Conservation (phyloP, 1,140 invertebrate species). For the Planococcus citri region DNA sequence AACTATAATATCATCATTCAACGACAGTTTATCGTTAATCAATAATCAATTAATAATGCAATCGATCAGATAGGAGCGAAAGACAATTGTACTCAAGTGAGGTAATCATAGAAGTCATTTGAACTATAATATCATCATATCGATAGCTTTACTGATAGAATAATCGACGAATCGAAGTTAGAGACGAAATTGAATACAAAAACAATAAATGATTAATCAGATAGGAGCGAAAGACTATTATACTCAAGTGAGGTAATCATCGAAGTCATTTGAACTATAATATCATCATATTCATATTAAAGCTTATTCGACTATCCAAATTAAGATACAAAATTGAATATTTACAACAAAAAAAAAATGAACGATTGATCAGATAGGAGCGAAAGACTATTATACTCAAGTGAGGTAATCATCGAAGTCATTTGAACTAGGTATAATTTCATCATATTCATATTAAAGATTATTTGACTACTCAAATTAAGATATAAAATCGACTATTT, state of each 20-base stretch:
- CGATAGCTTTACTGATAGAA: too few relatives aligned
- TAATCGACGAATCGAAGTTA: too few relatives aligned
- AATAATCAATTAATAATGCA: too few relatives aligned
- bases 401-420: neutral
- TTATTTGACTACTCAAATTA: too few relatives aligned
- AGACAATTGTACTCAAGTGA: neutral
- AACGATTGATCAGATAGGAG: neutral
- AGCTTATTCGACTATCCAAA: too few relatives aligned
- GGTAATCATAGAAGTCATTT: neutral
- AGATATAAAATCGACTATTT: too few relatives aligned
- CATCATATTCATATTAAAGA: too few relatives aligned
- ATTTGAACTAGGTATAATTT: constrained; percentile 1
- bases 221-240: neutral
- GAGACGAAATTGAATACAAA: too few relatives aligned
- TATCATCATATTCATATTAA: neutral
- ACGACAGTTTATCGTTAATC: too few relatives aligned
- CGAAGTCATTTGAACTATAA: neutral
- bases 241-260: neutral
- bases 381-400: neutral
- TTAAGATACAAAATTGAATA: too few relatives aligned
- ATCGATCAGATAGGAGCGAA: neutral
- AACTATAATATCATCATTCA: neutral
- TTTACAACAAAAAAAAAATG: too few relatives aligned
- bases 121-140: constrained; percentile 1
- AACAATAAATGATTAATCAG: too few relatives aligned